phyloP scores from a whole-genome alignment of 2,797 vertebrate species.

The Arctocebus calabarensis region DNA sequence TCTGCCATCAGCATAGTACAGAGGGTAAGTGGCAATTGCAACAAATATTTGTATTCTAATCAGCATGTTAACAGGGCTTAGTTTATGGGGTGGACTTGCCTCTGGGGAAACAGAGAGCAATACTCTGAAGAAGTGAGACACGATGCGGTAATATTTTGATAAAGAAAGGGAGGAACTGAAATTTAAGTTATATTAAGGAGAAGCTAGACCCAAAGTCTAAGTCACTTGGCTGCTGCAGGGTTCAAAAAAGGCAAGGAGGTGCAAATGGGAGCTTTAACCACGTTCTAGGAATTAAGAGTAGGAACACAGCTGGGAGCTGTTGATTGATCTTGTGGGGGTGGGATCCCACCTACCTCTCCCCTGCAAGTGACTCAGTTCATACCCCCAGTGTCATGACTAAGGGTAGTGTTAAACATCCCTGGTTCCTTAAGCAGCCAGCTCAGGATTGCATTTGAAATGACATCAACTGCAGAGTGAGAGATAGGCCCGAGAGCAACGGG shows the following conservation, averaged over 20 bases:
- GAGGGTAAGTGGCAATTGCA: not conserved
- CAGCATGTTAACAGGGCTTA: not conserved
- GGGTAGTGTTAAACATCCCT: constrained; percentile 34
- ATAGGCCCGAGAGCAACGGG: not conserved
- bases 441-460: not conserved
- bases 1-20: not conserved
- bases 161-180: not conserved
- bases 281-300: not conserved
- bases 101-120: not conserved
- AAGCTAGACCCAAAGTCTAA: not conserved
- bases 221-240: not conserved
- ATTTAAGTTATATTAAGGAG: not conserved
- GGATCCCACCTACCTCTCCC: not conserved
- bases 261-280: not conserved
- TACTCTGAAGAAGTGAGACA: not conserved
- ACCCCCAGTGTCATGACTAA: not conserved
- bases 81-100: not conserved
- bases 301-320: not conserved
- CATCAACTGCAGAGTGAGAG: not conserved
- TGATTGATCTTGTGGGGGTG: not conserved
- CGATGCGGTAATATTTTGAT: not conserved
- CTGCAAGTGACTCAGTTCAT: not conserved
- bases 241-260: not conserved
- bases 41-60: not conserved
- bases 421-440: constrained; percentile 9